A percentile compares a stretch with the other conserved stretches of the same genome.
Evolutionary conservation across 37 sponge, comb jelly and placozoan genomes (phyloP).

Genomic region (Ephydatia muelleri): DNA sequence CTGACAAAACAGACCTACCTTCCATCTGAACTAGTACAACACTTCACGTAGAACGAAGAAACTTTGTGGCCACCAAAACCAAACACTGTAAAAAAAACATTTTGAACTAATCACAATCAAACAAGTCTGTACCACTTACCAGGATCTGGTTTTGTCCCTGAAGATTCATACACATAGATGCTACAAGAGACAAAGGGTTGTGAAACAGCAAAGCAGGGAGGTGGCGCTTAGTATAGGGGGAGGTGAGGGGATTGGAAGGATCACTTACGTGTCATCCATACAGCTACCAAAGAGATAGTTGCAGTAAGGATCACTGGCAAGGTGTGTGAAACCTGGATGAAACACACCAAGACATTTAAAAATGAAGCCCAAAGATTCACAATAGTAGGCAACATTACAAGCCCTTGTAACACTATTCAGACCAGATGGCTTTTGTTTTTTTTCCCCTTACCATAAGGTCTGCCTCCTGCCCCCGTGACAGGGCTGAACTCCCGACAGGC

Average conservation of each 20-base stretch:
- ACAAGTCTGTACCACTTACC: slow-evolving; percentile 7
- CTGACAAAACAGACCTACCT: slow-evolving; percentile 5
- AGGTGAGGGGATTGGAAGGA: background rate
- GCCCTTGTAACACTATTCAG: too few relatives aligned
- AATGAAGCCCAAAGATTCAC: too few relatives aligned
- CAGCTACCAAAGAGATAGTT: slow-evolving; percentile 52
- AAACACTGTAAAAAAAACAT: slow-evolving; percentile 4
- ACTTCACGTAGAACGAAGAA: slow-evolving; percentile 70
- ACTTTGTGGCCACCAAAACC: slow-evolving; percentile 58
- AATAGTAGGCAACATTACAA: too few relatives aligned
- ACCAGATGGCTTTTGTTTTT: too few relatives aligned
- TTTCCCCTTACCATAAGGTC: slow-evolving; percentile 17
- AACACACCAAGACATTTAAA: background rate
- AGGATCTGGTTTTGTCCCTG: slow-evolving; percentile 13
- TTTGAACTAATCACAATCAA: background rate
- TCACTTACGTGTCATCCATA: slow-evolving; percentile 63
- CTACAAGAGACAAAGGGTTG: slow-evolving; percentile 17
- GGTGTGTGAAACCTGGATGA: slow-evolving; percentile 60
- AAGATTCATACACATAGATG: slow-evolving; percentile 56
- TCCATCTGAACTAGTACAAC: slow-evolving; percentile 58
- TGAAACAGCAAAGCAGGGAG: background rate
- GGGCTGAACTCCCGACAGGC: background rate
- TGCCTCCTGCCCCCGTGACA: background rate
- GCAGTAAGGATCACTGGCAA: slow-evolving; percentile 49
- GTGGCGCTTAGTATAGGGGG: background rate